Percentiles rank a stretch among this genome's conserved stretches.
phyloP scores from a whole-genome alignment of 2,888 invertebrate species.

The Drosophila nr. perissopoda region DNA sequence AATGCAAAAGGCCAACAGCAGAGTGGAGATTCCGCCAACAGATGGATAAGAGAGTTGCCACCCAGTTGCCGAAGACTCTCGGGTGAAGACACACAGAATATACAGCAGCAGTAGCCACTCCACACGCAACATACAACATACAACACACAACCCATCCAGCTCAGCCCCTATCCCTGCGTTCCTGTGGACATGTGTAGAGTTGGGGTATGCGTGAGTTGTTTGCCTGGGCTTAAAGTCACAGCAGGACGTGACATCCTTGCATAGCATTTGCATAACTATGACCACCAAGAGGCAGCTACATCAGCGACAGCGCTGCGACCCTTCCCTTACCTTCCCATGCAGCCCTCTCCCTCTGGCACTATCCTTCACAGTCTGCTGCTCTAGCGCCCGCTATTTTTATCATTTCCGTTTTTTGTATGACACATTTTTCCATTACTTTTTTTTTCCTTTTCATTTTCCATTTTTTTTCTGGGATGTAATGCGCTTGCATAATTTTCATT shows the following conservation, averaged over 20 bases:
- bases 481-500: conserved; percentile 80
- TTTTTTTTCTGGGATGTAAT: conserved; percentile 32
- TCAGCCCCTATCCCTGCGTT: background rate
- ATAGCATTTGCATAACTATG: conserved; percentile 80
- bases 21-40: conserved; percentile 22
- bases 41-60: conserved; percentile 8
- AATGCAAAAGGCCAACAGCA: conserved; percentile 77
- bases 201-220: conserved; percentile 13
- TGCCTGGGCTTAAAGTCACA: conserved; percentile 72
- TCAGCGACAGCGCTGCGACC: conserved; percentile 25
- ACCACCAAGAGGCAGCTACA: conserved; percentile 64
- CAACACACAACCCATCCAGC: background rate
- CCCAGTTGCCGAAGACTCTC: conserved; percentile 19
- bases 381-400: conserved; percentile 68
- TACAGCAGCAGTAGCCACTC: background rate
- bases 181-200: conserved; percentile 26
- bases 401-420: conserved; percentile 64
- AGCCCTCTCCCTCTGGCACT: background rate
- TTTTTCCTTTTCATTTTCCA: background rate
- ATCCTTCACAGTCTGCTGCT: conserved; percentile 50
- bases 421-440: conserved; percentile 39
- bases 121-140: background rate
- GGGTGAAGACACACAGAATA: background rate
- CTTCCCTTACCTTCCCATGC: background rate
- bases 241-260: conserved; percentile 80